phyloP scores from a whole-genome alignment of 2,888 invertebrate genomes.

The Tyria jacobaeae region DNA sequence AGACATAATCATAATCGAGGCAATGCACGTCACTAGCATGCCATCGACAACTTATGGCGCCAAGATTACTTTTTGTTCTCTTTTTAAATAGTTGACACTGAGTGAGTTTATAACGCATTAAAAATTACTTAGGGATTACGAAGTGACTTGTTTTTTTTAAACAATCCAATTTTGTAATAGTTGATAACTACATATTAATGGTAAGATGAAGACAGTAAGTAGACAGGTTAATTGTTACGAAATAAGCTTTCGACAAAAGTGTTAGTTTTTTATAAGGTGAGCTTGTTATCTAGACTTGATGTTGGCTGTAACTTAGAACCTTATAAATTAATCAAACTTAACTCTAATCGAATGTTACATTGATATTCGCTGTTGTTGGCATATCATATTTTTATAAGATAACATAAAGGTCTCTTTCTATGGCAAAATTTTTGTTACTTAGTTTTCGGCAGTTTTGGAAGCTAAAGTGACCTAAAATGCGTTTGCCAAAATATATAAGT shows the following conservation, averaged over 20 bases:
- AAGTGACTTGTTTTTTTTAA: slow-evolving; percentile 22
- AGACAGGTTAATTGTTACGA: slow-evolving; percentile 18
- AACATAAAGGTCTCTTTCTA: too few species aligned
- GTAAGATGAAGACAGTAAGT: slow-evolving; percentile 18
- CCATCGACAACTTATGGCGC: slow-evolving; percentile 65
- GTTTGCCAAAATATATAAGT: too few species aligned
- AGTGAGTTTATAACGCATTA: slow-evolving; percentile 43
- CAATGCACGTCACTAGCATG: slow-evolving; percentile 56
- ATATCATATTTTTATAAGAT: background rate
- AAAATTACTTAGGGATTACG: slow-evolving; percentile 33
- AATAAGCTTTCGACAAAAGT: slow-evolving; percentile 18
- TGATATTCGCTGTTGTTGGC: background rate
- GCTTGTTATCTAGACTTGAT: background rate
- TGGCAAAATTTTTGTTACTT: too few species aligned
- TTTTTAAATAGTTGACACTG: slow-evolving; percentile 59
- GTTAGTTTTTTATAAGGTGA: background rate
- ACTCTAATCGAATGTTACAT: background rate
- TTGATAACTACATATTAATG: slow-evolving; percentile 16
- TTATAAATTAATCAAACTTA: background rate
- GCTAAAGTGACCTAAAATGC: too few species aligned
- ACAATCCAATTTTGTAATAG: slow-evolving; percentile 22
- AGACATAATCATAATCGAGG: slow-evolving; percentile 64
- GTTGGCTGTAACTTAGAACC: background rate
- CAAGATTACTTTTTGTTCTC: slow-evolving; percentile 54
- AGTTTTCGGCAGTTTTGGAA: too few species aligned